Percentiles rank a stretch among this genome's conserved stretches.
phyloP scores from a whole-genome alignment of 2,797 vertebrate species.

The Peromyscus attwateri region DNA sequence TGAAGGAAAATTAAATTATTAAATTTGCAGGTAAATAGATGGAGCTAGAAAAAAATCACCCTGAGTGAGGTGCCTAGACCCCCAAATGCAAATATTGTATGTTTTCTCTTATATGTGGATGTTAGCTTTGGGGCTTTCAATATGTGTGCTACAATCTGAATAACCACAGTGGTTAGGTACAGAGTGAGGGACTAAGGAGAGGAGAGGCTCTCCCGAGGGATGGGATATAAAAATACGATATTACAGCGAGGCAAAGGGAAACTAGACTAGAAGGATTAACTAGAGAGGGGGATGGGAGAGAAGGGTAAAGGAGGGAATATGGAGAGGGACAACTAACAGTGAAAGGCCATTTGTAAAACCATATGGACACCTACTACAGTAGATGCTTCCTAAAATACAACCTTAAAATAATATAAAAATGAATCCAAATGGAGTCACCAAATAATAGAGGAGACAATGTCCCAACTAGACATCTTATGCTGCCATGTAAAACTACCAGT shows the following conservation, averaged over 20 bases:
- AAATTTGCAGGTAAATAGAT: background rate
- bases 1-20: background rate
- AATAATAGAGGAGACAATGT: background rate
- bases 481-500: background rate
- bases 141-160: background rate
- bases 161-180: background rate
- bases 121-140: background rate
- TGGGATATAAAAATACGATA: background rate
- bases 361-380: background rate
- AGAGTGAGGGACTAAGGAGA: background rate
- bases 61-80: background rate
- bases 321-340: background rate
- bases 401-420: background rate
- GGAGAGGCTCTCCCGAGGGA: background rate
- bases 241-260: background rate
- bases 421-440: background rate
- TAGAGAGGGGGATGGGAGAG: background rate
- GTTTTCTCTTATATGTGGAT: background rate
- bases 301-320: background rate
- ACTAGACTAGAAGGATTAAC: background rate
- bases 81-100: background rate
- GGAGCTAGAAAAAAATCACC: background rate
- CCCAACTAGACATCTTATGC: background rate
- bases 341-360: background rate
- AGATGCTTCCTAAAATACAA: background rate